A percentile compares a stretch with the other conserved stretches of the same genome.
Evolutionary conservation across 2,113 vertebrate species (phyloP).

Genomic region (Plestiodon gilberti): DNA sequence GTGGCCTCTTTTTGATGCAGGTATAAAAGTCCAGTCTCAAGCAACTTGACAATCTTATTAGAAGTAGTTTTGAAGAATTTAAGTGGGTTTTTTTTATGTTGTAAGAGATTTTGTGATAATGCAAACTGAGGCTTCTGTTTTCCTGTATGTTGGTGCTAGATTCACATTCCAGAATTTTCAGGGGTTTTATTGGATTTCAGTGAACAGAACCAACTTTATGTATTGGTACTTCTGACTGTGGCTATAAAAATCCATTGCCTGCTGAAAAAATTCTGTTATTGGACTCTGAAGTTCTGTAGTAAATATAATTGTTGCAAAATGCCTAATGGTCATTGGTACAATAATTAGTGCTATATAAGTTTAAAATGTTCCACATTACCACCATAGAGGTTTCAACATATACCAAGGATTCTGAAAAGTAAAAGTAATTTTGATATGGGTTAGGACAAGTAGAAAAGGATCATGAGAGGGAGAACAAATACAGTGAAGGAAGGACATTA

Average conservation of each 20-base stretch:
- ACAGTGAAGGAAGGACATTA: no score
- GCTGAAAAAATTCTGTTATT: background rate
- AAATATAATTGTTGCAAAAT: background rate
- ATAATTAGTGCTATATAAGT: background rate
- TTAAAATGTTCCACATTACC: background rate
- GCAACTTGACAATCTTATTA: background rate
- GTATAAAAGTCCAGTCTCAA: background rate
- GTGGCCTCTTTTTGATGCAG: background rate
- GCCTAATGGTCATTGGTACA: background rate
- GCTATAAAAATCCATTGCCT: background rate
- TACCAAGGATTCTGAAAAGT: background rate
- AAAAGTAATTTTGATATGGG: background rate
- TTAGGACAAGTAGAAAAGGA: background rate
- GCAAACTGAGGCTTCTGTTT: background rate
- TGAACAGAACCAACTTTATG: background rate
- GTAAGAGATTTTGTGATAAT: slow-evolving; percentile 2
- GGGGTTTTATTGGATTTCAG: background rate
- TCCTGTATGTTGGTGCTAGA: background rate
- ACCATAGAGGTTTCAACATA: background rate
- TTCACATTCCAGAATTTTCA: background rate
- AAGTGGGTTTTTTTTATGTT: background rate
- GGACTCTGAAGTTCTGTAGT: background rate
- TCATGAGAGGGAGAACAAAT: background rate
- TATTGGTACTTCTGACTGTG: background rate
- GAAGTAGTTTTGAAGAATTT: background rate